phyloP scores from a whole-genome alignment of 2,888 invertebrate species.

The Xestia xanthographa region DNA sequence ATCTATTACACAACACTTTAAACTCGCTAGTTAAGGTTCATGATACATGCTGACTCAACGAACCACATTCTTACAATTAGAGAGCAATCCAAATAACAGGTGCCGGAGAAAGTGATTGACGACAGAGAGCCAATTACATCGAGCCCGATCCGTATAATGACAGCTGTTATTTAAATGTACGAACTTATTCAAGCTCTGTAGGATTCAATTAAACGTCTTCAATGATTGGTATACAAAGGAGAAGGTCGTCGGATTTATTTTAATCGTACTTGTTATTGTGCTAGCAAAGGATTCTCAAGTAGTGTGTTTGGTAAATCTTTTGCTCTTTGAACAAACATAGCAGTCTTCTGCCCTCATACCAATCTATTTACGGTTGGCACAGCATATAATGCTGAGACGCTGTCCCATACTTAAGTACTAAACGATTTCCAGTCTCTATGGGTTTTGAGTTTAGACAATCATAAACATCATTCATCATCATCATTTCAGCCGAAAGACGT shows the following conservation, averaged over 20 bases:
- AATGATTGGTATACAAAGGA: conserved; percentile 29
- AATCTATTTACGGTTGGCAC: background rate
- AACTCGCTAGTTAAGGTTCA: conserved; percentile 18
- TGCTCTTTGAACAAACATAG: background rate
- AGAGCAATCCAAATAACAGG: conserved; percentile 63
- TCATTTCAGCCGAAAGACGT: no score
- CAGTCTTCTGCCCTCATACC: background rate
- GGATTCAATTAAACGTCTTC: conserved; percentile 22
- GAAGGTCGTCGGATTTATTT: conserved; percentile 18
- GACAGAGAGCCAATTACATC: conserved; percentile 66
- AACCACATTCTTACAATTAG: conserved; percentile 63
- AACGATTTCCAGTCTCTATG: background rate
- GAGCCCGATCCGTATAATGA: conserved; percentile 52
- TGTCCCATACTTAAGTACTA: no score
- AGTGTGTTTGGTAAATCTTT: background rate
- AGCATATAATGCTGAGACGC: background rate
- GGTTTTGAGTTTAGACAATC: background rate
- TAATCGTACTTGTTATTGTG: conserved; percentile 2
- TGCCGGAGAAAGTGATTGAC: conserved; percentile 66
- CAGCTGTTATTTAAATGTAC: conserved; percentile 42
- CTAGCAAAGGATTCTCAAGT: background rate
- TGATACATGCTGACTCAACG: conserved; percentile 43
- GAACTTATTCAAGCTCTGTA: conserved; percentile 28
- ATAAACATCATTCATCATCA: no score
- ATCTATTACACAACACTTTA: conserved; percentile 37